Conservation (phyloP, 2,797 vertebrate species). For the Argentina silus region DNA sequence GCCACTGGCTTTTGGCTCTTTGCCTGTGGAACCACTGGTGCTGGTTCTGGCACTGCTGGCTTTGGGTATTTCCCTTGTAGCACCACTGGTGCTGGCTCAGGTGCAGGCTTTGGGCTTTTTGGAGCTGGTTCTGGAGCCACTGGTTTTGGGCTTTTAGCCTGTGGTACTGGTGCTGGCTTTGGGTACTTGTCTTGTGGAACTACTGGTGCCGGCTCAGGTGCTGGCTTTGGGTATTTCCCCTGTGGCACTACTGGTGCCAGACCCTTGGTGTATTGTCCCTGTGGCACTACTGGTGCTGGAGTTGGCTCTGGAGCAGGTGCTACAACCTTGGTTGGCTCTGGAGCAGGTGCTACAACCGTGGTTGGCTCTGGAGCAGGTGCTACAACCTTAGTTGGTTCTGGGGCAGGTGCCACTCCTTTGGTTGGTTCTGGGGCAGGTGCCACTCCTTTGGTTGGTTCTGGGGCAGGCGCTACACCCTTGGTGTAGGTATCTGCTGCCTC, state of each 20-base stretch:
- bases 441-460: not conserved
- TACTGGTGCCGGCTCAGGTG: conserved; percentile 21
- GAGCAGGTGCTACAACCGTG: conserved; percentile 6
- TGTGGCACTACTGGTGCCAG: conserved; percentile 33
- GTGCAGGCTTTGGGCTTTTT: conserved; percentile 22
- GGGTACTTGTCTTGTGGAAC: conserved; percentile 22
- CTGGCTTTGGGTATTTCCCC: conserved; percentile 50
- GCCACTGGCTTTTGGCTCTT: conserved; percentile 6
- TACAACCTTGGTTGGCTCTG: conserved; percentile 29
- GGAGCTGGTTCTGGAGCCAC: conserved; percentile 27
- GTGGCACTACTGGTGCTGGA: no score
- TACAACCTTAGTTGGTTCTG: not conserved
- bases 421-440: not conserved
- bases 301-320: conserved; percentile 1
- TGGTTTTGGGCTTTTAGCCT: conserved; percentile 25
- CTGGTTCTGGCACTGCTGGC: not conserved
- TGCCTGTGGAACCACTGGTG: conserved; percentile 9
- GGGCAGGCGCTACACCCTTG: not conserved
- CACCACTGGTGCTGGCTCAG: conserved; percentile 6
- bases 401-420: not conserved
- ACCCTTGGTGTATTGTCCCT: no score
- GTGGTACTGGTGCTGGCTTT: conserved; percentile 24
- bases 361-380: no score
- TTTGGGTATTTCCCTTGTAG: conserved; percentile 11
- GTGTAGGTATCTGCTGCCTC: conserved; percentile 6